phyloP scores from a whole-genome alignment of 2,113 vertebrate species.

The Formicarius rufipectus region DNA sequence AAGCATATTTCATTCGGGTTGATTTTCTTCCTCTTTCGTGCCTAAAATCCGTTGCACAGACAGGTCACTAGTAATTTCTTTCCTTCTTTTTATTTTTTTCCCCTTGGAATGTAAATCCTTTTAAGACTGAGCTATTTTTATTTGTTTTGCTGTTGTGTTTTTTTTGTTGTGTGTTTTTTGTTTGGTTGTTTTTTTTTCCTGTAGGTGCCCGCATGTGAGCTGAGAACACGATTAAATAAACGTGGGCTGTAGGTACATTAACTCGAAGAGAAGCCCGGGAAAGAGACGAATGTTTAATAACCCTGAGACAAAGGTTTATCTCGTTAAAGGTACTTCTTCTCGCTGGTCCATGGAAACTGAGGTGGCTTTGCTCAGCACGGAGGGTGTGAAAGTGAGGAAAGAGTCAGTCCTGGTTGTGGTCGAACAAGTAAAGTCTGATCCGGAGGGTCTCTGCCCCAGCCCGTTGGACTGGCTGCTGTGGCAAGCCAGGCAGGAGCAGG shows the following conservation, averaged over 20 bases:
- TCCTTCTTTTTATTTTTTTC: neutral
- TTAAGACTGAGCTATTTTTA: neutral
- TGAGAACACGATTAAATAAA: constrained; percentile 46
- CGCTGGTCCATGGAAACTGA: constrained; percentile 93
- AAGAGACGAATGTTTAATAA: constrained; percentile 5
- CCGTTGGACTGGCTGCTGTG: constrained; percentile 86
- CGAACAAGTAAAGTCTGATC: constrained; percentile 92
- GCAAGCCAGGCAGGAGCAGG: constrained; percentile 93
- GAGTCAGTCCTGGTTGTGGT: constrained; percentile 92
- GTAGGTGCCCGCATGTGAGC: neutral
- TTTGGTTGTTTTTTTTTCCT: neutral
- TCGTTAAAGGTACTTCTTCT: constrained; percentile 96
- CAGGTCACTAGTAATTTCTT: neutral
- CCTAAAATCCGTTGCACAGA: neutral
- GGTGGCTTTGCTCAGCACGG: constrained; percentile 93
- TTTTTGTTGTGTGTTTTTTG: no score
- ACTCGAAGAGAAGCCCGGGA: neutral
- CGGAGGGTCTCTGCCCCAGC: constrained; percentile 80
- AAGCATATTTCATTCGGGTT: neutral
- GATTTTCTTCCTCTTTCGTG: neutral
- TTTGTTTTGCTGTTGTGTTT: no score
- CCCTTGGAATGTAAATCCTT: constrained; percentile 2
- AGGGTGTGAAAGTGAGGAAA: constrained; percentile 95
- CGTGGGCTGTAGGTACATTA: neutral
- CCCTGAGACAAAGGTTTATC: constrained; percentile 80